Evolutionary conservation across 53 echinoderm and acorn worm species (phyloP), one percentile per base, ranked within the genome.

Genomic region (Temnopleurus reevesii): DNA sequence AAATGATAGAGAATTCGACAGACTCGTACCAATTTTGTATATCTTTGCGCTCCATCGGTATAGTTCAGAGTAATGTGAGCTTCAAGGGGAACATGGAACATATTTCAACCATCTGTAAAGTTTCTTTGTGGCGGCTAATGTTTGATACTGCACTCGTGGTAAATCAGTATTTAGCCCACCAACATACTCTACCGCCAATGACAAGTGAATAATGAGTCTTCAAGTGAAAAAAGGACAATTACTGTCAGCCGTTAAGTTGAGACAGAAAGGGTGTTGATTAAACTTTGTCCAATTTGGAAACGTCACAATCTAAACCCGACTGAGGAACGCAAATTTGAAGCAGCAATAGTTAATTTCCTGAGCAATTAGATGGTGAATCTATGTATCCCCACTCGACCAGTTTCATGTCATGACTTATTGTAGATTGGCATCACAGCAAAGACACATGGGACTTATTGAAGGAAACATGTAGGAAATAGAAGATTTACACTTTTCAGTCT

Each of bases 271-370:
- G 63, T 63, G 63, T 31, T 63, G 33, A 63, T 63, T 33, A 58
- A 59, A 34, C 18, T 33, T 33, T 26, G 58, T 24, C 63, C 17
- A 33, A 33, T 63, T 5, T 77, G 23, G 33, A 35, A 76, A 76
- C 76, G 43, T 43, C 46, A 77, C 18, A 2, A 77, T 43, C 41
- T 45, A 45, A 25, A 15, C 8, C 2, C 9, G 77, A 46, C 77
- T 53, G 63, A 63, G 12, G 34, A 45, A 8, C 45, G 77, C 23
- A 81, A 86, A 86, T 25, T 46, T 12, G 45, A 86, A 86, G 4
- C 86, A 86, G 64, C 86, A 60, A 63, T 86, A 29, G 31, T 86
- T 46, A 63, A 86, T 86, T 86, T 86, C 86, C 86, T 86, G 44
- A 13, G 27, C 63, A 60, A 86, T 45, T 63, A 28, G 86, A 25